Conservation (phyloP, 2,113 vertebrate species). For the Malurus elegans region DNA sequence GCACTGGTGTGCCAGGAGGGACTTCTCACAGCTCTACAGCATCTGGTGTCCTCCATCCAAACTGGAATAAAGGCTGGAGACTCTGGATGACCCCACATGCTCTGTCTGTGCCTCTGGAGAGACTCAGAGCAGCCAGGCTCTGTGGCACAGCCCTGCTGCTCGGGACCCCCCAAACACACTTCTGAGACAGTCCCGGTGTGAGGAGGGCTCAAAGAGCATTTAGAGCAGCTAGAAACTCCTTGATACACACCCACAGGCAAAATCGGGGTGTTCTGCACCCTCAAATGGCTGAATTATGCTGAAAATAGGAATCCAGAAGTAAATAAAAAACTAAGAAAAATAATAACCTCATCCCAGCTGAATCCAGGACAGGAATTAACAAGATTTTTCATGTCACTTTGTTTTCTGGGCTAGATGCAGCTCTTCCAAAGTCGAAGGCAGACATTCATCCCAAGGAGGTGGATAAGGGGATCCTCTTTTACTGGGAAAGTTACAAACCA, state of each 20-base stretch:
- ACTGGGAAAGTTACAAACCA: background rate
- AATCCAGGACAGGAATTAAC: background rate
- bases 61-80: background rate
- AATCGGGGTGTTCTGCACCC: background rate
- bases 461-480: background rate
- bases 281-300: background rate
- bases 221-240: background rate
- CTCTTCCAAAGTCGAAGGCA: background rate
- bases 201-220: background rate
- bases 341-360: background rate
- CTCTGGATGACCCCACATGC: accelerated
- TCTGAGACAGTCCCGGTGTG: background rate
- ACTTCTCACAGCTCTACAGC: background rate
- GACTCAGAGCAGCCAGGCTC: background rate
- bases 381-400: background rate
- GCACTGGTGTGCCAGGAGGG: background rate
- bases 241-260: background rate
- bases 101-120: background rate
- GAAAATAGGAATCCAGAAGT: background rate
- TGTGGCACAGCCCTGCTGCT: background rate
- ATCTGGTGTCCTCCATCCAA: background rate
- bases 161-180: background rate
- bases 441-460: background rate
- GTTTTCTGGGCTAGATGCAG: background rate
- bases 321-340: background rate